phyloP scores from a whole-genome alignment of 2,113 vertebrate genomes.

The Okapia johnstoni region DNA sequence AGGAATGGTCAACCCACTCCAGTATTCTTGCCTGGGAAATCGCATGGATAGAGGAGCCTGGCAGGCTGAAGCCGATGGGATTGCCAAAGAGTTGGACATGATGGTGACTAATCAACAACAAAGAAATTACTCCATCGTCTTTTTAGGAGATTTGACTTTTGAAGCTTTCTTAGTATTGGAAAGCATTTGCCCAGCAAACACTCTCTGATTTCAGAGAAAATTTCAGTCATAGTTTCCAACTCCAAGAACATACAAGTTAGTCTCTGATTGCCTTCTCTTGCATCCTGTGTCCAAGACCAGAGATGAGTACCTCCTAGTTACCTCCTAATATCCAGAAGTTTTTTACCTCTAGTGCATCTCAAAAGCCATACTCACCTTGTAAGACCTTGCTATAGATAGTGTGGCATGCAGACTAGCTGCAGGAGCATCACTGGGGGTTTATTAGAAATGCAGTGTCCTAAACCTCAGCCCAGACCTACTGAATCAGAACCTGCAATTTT shows the following conservation, averaged over 20 bases:
- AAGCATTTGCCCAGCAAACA: not conserved
- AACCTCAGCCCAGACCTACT: not conserved
- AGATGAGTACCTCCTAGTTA: not conserved
- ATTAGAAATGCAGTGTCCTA: not conserved
- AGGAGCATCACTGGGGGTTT: not conserved
- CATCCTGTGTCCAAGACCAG: not conserved
- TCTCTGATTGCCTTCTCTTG: not conserved
- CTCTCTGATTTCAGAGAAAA: not conserved
- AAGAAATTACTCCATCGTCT: not conserved
- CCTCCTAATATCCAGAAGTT: not conserved
- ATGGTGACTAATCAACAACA: not conserved
- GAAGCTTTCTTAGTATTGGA: not conserved
- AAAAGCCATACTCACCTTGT: not conserved
- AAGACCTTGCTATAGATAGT: not conserved
- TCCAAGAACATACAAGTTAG: not conserved
- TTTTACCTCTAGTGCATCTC: not conserved
- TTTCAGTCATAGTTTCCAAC: not conserved
- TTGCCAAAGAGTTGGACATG: rapidly evolving
- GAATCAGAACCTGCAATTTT: not conserved
- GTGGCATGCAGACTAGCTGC: rapidly evolving
- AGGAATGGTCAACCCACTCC: not conserved
- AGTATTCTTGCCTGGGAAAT: not conserved
- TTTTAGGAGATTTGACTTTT: not conserved
- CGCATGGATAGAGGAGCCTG: not conserved
- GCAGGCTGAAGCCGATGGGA: not conserved